phyloP scores from a whole-genome alignment of 2,888 invertebrate genomes.

The Habrosyne pyritoides region DNA sequence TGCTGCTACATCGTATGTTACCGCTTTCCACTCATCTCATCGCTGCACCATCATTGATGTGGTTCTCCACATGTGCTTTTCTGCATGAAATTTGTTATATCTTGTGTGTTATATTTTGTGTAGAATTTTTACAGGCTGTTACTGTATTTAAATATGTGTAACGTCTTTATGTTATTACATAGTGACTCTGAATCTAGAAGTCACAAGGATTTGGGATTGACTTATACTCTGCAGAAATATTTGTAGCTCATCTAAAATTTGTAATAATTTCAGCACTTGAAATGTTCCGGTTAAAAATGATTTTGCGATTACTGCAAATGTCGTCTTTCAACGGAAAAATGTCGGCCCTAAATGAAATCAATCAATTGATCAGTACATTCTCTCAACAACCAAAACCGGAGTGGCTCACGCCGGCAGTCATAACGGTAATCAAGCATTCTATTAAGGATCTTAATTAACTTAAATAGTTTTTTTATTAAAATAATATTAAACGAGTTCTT shows the following conservation, averaged over 20 bases:
- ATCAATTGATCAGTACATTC: conserved; percentile 96
- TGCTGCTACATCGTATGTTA: conserved; percentile 71
- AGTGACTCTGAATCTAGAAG: neutral
- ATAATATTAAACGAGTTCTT: neutral
- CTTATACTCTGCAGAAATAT: neutral
- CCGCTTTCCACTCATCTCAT: conserved; percentile 40
- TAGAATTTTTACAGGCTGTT: neutral
- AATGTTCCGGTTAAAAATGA: conserved; percentile 98
- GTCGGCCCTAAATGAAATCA: conserved; percentile 99
- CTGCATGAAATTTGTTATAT: conserved; percentile 29
- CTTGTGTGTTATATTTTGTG: neutral
- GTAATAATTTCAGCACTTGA: conserved; percentile 86
- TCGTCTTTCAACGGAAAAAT: conserved; percentile 99
- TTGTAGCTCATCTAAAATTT: neutral
- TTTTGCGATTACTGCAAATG: conserved; percentile 95
- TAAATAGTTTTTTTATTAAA: neutral
- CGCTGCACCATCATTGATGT: conserved; percentile 32
- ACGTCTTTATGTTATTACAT: neutral
- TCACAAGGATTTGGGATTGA: neutral
- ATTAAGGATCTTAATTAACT: neutral
- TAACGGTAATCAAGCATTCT: conserved; percentile 85
- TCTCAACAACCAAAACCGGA: conserved; percentile 96
- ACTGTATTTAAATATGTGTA: too few species aligned
- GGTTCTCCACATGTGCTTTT: conserved; percentile 32
- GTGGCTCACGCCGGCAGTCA: conserved; percentile 96